Evolutionary conservation across 2,888 invertebrate species (phyloP), one percentile per base, ranked within the genome.

Genomic region (Pediacus dermestoides): DNA sequence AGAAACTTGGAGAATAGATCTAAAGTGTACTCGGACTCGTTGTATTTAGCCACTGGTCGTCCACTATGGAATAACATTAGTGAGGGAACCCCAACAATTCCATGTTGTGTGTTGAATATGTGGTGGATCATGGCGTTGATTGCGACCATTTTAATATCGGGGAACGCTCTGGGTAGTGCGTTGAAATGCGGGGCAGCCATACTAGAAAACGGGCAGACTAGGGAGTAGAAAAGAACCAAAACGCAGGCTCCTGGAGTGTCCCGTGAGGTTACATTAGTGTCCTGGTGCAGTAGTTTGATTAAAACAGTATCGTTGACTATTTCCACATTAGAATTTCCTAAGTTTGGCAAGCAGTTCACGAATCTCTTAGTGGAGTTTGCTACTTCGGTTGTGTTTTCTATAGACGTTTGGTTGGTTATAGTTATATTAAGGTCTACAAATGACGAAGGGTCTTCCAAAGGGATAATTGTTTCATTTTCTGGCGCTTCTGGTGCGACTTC

Each of bases 101-200:
- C 93, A 68, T 88, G 91, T 55, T 91, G 88, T 0, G 91, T 88
- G 70, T 91, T 93, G 32, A 91, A 87, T 43, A 85, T 80, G 60
- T 84, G 82, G 57, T 86, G 81, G 61, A 81, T 81, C 53, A 87
- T 77, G 1, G 93, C 91, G 74, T 97, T 93, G 10, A 96, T 80
- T 2, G 89, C 95, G 6, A 91, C 85, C 66, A 93, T 80, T 70
- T 86, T 85, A 1, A 97, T 74, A 53, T 83, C 81, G 1, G 92
- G 90, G 69, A 88, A 96, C 2, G 86, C 81, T 58, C 89, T 74
- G 1, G 93, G 87, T 14, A 96, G 66, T 1, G 93, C 88, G 73
- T 96, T 96, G 59, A 85, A 91, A 63, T 90, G 82, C 3, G 90
- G 90, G 1, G 93, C 94, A 4, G 91, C 87, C 62, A 84, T 79